Evolutionary conservation across 2,797 vertebrate species (phyloP).

Genomic region (Lacerta viridis): DNA sequence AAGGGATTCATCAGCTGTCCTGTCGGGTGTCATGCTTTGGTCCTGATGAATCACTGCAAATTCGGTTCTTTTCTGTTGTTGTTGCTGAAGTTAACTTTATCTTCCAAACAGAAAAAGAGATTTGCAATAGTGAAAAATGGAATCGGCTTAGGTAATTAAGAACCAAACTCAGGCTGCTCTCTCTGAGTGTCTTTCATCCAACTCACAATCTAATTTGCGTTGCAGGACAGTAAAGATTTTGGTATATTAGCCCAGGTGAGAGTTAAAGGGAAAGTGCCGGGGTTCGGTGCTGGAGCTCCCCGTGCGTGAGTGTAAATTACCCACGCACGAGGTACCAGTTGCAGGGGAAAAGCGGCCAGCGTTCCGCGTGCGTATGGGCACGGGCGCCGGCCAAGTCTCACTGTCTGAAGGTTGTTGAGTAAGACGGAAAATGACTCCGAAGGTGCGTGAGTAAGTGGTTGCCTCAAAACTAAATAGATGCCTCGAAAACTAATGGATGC

Average conservation of each 20-base stretch:
- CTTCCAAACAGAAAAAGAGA: slow-evolving; percentile 30
- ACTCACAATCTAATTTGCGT: not conserved
- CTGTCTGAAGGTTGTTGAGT: no score
- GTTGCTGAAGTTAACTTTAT: not conserved
- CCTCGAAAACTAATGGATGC: no score
- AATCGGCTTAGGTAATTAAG: not conserved
- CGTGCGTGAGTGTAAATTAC: no score
- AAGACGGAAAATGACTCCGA: no score
- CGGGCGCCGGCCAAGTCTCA: no score
- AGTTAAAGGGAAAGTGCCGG: no score
- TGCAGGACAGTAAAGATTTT: not conserved
- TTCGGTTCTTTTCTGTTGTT: not conserved
- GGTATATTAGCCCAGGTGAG: not conserved
- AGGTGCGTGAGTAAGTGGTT: no score
- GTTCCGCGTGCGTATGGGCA: no score
- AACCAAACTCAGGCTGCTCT: not conserved
- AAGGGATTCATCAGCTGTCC: not conserved
- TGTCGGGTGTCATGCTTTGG: not conserved
- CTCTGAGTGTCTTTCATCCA: not conserved
- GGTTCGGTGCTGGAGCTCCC: no score
- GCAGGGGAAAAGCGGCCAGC: no score
- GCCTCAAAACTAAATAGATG: no score
- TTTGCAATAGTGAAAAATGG: slow-evolving; percentile 20
- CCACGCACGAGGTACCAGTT: no score
- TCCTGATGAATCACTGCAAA: not conserved